Conservation (phyloP, 2,113 vertebrate genomes). For the Ranitomeya imitator region DNA sequence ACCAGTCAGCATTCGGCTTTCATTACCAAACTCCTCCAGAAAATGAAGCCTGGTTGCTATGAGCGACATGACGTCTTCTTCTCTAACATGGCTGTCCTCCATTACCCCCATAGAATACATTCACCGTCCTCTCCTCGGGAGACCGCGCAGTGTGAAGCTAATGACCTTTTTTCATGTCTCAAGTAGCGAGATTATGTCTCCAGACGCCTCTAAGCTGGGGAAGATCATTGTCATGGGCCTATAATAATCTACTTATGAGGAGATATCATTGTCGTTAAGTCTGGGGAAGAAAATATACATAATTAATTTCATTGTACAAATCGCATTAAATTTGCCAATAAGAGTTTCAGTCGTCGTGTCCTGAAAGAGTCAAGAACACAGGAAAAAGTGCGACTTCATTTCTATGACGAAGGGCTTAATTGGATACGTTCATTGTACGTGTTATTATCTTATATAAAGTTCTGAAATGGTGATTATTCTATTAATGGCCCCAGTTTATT, state of each 20-base stretch:
- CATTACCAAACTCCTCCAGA: background rate
- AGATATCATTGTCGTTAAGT: slow-evolving; percentile 9
- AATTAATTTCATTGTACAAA: slow-evolving; percentile 33
- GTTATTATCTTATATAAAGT: background rate
- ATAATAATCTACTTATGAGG: background rate
- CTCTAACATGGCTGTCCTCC: background rate
- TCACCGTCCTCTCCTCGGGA: background rate
- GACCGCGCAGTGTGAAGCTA: background rate
- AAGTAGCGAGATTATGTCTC: background rate
- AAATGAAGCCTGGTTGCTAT: background rate
- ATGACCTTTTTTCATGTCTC: background rate
- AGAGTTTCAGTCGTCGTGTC: background rate
- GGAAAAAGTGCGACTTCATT: background rate
- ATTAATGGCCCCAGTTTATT: background rate
- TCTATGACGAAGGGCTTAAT: background rate
- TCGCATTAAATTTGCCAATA: slow-evolving; percentile 4
- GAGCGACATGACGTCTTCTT: background rate
- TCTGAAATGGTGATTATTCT: background rate
- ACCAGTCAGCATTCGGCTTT: background rate
- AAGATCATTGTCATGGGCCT: background rate
- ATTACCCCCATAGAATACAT: background rate
- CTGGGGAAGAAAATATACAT: background rate
- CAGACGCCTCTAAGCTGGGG: background rate
- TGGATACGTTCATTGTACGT: background rate
- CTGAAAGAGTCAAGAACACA: background rate